Conservation (phyloP, 2,888 invertebrate genomes). For the Allolobophora icterica region DNA sequence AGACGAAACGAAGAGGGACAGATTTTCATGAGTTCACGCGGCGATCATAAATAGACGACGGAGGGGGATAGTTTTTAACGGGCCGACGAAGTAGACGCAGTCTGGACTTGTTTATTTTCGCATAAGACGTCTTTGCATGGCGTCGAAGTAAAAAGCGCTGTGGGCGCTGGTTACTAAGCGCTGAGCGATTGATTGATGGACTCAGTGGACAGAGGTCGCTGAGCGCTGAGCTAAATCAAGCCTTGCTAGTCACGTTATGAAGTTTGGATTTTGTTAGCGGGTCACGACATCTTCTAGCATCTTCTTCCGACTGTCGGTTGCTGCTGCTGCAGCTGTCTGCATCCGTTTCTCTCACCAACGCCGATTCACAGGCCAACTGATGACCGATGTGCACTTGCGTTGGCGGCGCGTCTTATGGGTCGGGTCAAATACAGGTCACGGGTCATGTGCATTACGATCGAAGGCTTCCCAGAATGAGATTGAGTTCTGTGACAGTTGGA, state of each 20-base stretch:
- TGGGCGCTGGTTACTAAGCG: not conserved
- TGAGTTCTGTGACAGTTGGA: too few relatives aligned
- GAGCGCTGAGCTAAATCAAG: not conserved
- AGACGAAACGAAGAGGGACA: not conserved
- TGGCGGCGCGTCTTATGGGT: not conserved
- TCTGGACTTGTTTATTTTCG: not conserved
- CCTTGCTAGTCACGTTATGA: not conserved
- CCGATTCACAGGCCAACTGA: not conserved
- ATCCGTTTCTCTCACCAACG: not conserved
- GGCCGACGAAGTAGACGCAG: not conserved
- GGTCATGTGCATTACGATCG: not conserved
- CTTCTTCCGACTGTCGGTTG: not conserved
- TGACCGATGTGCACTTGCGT: not conserved
- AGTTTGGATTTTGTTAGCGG: slow-evolving; percentile 8
- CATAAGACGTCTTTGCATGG: not conserved
- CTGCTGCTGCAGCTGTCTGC: not conserved
- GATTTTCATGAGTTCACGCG: not conserved
- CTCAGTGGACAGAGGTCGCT: not conserved
- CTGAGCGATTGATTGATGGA: not conserved
- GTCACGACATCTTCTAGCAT: not conserved
- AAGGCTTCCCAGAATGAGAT: not conserved
- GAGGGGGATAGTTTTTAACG: not conserved
- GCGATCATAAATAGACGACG: too few relatives aligned
- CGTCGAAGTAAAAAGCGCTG: not conserved
- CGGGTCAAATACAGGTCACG: slow-evolving; percentile 14